Evolutionary conservation across 2,113 vertebrate genomes (phyloP).

Genomic region (Etia nguti): DNA sequence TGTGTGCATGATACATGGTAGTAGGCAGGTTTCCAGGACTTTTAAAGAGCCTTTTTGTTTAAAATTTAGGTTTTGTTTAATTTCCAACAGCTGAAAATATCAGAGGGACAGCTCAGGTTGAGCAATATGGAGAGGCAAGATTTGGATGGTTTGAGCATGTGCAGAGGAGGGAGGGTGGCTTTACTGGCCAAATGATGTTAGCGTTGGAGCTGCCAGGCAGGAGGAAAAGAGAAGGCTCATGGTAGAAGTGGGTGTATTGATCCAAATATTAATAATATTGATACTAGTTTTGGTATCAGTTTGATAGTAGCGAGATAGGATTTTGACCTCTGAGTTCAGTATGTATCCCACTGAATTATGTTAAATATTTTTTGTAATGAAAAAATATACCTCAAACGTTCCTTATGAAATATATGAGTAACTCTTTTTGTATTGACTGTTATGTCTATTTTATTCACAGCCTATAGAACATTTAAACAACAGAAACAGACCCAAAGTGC

Average conservation of each 20-base stretch:
- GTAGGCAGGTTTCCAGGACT: neutral
- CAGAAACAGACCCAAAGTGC: neutral
- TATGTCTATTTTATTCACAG: neutral
- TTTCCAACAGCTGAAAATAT: neutral
- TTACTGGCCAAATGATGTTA: too few relatives aligned
- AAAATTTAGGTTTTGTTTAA: neutral
- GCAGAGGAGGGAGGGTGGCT: rapidly evolving
- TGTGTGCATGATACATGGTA: neutral
- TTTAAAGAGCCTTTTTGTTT: neutral
- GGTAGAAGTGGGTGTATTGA: too few relatives aligned
- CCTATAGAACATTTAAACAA: neutral
- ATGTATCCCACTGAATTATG: too few relatives aligned
- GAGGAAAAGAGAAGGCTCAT: too few relatives aligned
- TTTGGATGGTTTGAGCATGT: neutral
- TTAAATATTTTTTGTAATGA: neutral
- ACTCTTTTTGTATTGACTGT: neutral
- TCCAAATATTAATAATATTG: too few relatives aligned
- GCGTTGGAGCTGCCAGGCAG: too few relatives aligned
- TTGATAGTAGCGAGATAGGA: too few relatives aligned
- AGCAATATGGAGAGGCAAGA: neutral
- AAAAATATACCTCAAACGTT: neutral
- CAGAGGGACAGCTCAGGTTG: neutral
- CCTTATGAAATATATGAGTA: neutral
- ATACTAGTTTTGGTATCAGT: too few relatives aligned
- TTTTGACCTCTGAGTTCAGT: too few relatives aligned